Conservation (phyloP, 1,140 invertebrate genomes). For the Saccostrea echinata region DNA sequence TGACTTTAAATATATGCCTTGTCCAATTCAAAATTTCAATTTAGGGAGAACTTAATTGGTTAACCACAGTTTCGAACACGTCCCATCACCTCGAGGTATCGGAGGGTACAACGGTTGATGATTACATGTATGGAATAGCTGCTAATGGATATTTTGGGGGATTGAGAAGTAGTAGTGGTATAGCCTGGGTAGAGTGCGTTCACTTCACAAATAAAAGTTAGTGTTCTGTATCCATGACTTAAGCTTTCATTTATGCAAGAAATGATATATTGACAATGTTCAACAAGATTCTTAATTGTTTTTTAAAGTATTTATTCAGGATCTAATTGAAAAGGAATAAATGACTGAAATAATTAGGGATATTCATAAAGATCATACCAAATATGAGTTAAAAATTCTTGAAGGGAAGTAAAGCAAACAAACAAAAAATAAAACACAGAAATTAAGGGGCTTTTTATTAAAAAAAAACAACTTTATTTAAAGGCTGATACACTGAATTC, state of each 20-base stretch:
- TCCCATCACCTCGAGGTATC: background rate
- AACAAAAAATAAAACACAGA: too few species aligned
- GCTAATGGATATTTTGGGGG: background rate
- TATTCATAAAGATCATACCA: too few species aligned
- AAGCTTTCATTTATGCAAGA: too few species aligned
- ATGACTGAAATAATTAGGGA: too few species aligned
- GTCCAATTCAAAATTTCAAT: background rate
- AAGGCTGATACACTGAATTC: background rate
- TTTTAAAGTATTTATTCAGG: too few species aligned
- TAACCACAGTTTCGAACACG: background rate
- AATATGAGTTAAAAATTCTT: too few species aligned
- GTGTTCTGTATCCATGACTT: too few species aligned
- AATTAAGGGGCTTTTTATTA: background rate
- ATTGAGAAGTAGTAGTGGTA: background rate
- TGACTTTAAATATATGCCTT: too few species aligned
- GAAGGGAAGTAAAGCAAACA: too few species aligned
- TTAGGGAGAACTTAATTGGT: background rate
- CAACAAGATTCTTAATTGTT: too few species aligned
- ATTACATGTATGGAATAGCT: slow-evolving; percentile 20
- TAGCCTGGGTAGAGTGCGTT: background rate
- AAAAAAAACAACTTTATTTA: background rate
- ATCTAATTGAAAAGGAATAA: too few species aligned
- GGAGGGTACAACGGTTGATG: background rate
- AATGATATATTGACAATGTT: too few species aligned
- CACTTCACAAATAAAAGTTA: background rate